phyloP scores from a whole-genome alignment of 2,113 vertebrate species.

The Callithrix jacchus region DNA sequence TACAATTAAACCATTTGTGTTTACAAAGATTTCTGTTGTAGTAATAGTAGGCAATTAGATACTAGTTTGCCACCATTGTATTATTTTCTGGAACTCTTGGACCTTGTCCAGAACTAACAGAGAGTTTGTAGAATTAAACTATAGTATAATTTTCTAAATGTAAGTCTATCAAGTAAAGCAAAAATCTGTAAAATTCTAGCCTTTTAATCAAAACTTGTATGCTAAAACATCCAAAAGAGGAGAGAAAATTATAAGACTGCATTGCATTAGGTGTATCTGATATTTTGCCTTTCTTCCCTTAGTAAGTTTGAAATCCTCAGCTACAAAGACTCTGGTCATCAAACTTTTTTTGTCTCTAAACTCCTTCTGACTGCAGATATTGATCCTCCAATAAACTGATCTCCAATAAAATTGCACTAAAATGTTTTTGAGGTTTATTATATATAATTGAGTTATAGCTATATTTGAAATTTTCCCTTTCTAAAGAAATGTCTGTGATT shows the following conservation, averaged over 20 bases:
- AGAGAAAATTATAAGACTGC: neutral
- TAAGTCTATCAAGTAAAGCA: neutral
- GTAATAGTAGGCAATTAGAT: neutral
- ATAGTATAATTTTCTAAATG: neutral
- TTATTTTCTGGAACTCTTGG: neutral
- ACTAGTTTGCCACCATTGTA: neutral
- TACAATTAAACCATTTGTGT: neutral
- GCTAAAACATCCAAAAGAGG: neutral
- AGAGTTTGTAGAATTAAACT: neutral
- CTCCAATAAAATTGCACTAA: neutral
- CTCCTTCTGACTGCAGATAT: neutral
- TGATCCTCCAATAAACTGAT: neutral
- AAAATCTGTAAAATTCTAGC: neutral
- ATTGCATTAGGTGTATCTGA: neutral
- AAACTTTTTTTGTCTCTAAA: neutral
- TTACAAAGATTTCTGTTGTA: neutral
- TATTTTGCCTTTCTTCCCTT: neutral
- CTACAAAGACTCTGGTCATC: neutral
- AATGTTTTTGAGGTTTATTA: neutral
- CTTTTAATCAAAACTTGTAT: neutral
- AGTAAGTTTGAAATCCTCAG: neutral
- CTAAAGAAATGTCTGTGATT: neutral
- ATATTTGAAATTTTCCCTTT: neutral
- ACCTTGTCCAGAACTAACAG: neutral
- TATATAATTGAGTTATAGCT: neutral